A percentile compares a stretch with the other conserved stretches of the same genome.
These are phyloP conservation scores for Theocolax elegans DNA, from an alignment of 1,140 invertebrate genomes.

Conservation along the genomic window DNA sequence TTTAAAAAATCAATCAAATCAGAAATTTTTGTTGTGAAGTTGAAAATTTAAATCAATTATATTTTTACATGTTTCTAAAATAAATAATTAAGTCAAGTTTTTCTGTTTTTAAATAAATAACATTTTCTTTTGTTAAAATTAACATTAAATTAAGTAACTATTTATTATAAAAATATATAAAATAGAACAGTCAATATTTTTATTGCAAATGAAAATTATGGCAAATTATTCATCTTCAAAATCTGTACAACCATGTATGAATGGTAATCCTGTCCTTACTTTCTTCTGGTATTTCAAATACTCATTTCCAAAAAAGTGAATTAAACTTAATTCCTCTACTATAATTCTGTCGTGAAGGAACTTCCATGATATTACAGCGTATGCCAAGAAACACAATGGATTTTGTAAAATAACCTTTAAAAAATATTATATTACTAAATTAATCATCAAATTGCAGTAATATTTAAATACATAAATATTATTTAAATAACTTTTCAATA, in stretches of 20 bases:
- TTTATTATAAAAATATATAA: too few relatives aligned
- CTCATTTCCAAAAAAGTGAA: conserved; percentile 92
- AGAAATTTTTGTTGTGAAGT: too few relatives aligned
- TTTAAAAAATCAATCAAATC: too few relatives aligned
- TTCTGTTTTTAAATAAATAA: too few relatives aligned
- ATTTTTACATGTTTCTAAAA: too few relatives aligned
- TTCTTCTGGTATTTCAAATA: conserved; percentile 89
- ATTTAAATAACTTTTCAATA: background rate
- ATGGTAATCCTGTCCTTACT: conserved; percentile 92
- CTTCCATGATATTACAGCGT: conserved; percentile 84
- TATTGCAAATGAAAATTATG: too few relatives aligned
- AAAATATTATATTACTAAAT: conserved; percentile 69
- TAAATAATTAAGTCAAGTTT: too few relatives aligned
- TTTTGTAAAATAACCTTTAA: conserved; percentile 79
- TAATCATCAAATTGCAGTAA: conserved; percentile 56
- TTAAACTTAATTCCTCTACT: conserved; percentile 91
- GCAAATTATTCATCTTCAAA: too few relatives aligned
- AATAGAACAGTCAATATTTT: too few relatives aligned
- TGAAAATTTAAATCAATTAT: too few relatives aligned
- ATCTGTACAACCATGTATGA: conserved; percentile 81
- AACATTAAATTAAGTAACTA: too few relatives aligned
- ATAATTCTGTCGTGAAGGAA: conserved; percentile 92
- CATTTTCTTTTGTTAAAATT: too few relatives aligned
- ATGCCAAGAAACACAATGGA: conserved; percentile 88
- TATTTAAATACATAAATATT: background rate